phyloP scores from a whole-genome alignment of 2,888 invertebrate genomes.

The Papilio gigon region DNA sequence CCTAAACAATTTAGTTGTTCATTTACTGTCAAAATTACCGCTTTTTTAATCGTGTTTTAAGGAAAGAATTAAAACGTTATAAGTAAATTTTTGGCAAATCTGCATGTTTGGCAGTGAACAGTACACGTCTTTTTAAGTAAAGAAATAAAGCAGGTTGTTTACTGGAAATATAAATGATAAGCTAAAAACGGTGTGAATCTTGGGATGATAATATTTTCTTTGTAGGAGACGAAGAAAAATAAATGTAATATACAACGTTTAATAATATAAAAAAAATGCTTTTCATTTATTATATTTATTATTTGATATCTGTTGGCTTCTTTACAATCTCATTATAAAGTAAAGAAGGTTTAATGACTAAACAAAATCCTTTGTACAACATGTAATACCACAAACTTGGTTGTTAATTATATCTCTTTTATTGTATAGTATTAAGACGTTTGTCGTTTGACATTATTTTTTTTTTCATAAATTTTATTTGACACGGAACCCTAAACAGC shows the following conservation, averaged over 20 bases:
- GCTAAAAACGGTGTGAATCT: not conserved
- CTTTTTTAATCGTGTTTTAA: slow-evolving; percentile 9
- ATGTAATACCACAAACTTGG: too few species aligned
- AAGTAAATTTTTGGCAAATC: slow-evolving; percentile 31
- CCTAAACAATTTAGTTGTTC: not conserved
- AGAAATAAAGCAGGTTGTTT: slow-evolving; percentile 24
- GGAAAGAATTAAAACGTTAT: slow-evolving; percentile 11
- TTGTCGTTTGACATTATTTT: slow-evolving; percentile 12
- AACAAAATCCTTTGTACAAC: not conserved
- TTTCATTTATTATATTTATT: not conserved
- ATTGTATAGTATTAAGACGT: not conserved
- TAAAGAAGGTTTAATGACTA: not conserved
- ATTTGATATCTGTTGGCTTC: not conserved
- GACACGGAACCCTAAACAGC: slow-evolving; percentile 29
- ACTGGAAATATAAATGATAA: slow-evolving; percentile 19
- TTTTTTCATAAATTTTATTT: slow-evolving; percentile 26
- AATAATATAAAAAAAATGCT: not conserved
- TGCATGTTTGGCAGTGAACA: slow-evolving; percentile 2
- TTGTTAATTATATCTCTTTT: not conserved
- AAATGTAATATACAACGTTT: too few species aligned
- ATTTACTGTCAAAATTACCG: not conserved
- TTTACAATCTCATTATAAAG: not conserved
- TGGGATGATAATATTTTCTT: not conserved
- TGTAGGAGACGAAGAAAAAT: not conserved
- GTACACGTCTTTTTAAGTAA: slow-evolving; percentile 29